Evolutionary conservation across 2,113 vertebrate genomes (phyloP), one percentile per base, ranked within the genome.

Genomic region (Sciurus niger): DNA sequence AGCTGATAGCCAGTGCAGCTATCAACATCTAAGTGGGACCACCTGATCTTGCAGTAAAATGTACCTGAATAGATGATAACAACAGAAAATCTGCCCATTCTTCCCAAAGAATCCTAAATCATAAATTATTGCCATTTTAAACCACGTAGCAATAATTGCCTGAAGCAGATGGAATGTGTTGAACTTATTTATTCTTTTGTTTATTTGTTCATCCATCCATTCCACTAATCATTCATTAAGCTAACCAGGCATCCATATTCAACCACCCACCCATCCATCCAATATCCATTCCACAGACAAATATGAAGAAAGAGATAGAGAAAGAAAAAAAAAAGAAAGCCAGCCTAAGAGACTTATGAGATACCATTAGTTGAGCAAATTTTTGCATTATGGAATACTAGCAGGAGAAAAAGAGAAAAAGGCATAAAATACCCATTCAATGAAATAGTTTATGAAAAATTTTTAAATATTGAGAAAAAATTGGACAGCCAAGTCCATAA

Each of bases 81-180:
- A 67, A 28, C 30, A 67, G 53, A 63, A 94, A 88, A 84, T 89
- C 48, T 89, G 24, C 10, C 6, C 12, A 65, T 22, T 40, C 22
- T 60, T 32, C n/a, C 12, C n/a, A 32, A 55, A 48, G 80, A 89
- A 68, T 74, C 32, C 43, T 58, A 85, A 63, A 12, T 84, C 82
- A 76, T 76, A 74, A 60, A 67, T 85, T n/a, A 80, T 40, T 84
- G 43, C 13, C 92, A 30, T 84, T 78, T 65, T 68, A 74, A 89
- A 10, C 24, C 32, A 32, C 6, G 37, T n/a, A 37, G 16, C n/a
- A 74, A 24, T 46, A 92, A 28, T 76, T 76, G 51, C 63, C 37
- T 67, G 48, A 70, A 74, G 58, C 5, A 74, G 14, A 53, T 53
- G 48, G 1, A 16, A 77, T 10, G 5, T 24, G 60, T 24, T 34